A percentile compares a stretch with the other conserved stretches of the same genome.
Conservation (phyloP, 2,797 vertebrate genomes). For the Parauchenoglanis punctatus region DNA sequence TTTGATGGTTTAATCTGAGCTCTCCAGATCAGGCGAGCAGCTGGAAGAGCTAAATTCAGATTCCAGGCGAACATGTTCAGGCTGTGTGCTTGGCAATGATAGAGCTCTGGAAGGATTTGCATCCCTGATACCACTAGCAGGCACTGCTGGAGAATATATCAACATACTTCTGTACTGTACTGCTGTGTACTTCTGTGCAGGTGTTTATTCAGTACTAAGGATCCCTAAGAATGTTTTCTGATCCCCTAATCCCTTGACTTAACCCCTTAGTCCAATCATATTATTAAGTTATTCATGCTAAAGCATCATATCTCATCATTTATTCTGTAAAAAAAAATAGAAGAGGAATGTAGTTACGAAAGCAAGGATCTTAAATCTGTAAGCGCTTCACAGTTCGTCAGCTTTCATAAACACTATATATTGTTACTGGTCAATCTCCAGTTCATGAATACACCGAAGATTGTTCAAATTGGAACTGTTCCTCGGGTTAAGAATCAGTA, state of each 20-base stretch:
- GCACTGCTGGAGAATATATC: slow-evolving; percentile 10
- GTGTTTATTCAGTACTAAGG: neutral
- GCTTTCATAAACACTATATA: neutral
- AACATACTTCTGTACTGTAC: neutral
- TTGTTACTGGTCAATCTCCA: neutral
- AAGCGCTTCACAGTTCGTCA: neutral
- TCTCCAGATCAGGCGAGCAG: slow-evolving; percentile 77
- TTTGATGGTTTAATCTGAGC: slow-evolving; percentile 63
- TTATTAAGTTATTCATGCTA: neutral
- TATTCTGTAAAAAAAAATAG: neutral
- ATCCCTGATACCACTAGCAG: slow-evolving; percentile 41
- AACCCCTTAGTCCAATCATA: neutral
- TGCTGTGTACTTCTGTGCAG: neutral
- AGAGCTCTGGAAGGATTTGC: slow-evolving; percentile 58
- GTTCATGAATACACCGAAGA: neutral
- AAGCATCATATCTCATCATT: neutral
- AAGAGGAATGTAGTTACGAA: too few relatives aligned
- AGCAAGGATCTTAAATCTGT: neutral
- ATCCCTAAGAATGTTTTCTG: too few relatives aligned
- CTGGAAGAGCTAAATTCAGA: slow-evolving; percentile 86
- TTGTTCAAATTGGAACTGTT: neutral
- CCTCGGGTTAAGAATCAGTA: neutral
- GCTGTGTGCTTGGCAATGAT: slow-evolving; percentile 61
- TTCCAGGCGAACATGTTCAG: slow-evolving; percentile 67
- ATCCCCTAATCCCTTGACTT: too few relatives aligned